Evolutionary conservation across 1,140 invertebrate species (phyloP), one percentile per base, ranked within the genome.

Genomic region (Gonatopus flavifemur): DNA sequence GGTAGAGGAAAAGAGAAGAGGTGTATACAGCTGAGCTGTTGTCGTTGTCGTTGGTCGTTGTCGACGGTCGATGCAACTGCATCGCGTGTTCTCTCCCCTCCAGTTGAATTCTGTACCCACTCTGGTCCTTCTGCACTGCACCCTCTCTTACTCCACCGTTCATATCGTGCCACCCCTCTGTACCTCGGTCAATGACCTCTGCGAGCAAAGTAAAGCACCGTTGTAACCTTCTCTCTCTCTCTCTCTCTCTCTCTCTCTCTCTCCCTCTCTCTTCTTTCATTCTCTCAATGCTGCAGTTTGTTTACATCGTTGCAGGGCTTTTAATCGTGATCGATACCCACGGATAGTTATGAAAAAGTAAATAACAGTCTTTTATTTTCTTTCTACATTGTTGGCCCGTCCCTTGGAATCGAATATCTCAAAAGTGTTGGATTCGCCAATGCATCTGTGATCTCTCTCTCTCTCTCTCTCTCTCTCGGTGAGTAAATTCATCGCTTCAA

Each of bases 21-120:
- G 42, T 49, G 55, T 47, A 65, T 69, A 73, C 72, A 74, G 72
- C 72, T 74, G 72, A 72, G 72, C 57, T 61, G 56, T 55, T n/a
- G n/a, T n/a, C n/a, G n/a, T n/a, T n/a, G n/a, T n/a, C n/a, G n/a
- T n/a, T n/a, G n/a, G n/a, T n/a, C n/a, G n/a, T n/a, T n/a, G n/a
- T n/a, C n/a, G n/a, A n/a, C 61, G 66, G 67, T 72, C 69, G 70
- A 72, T 72, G 70, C 64, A 68, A 69, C 67, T 67, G 64, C 67
- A 68, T n/a, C 57, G 57, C 61, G 22, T 42, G 32, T 22, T 43
- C 31, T 42, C 33, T 15, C 18, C 44, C 39, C 22, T 30, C n/a
- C 20, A 22, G 10, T 12, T 15, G 8, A 32, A 28, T 19, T 21
- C 28, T 25, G 19, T 24, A 42, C 25, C 33, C 38, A 4, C 38